Evolutionary conservation across 2,888 invertebrate species (phyloP).

Genomic region (Polyploca ridens): DNA sequence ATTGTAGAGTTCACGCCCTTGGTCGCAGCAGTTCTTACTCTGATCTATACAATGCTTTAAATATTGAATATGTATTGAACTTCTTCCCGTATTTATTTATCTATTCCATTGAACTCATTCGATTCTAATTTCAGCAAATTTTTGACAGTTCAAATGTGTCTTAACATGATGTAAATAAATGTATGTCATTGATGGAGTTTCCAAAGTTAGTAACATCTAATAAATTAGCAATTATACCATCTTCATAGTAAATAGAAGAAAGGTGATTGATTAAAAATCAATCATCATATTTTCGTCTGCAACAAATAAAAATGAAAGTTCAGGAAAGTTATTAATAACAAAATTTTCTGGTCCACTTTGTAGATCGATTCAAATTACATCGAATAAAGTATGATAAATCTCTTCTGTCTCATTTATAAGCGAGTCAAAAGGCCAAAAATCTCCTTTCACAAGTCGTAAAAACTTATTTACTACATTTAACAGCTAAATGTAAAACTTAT

Average conservation of each 20-base stretch:
- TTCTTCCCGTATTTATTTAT: too few species aligned
- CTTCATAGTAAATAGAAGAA: neutral
- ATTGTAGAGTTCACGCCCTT: too few species aligned
- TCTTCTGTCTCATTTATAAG: neutral
- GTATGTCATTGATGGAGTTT: too few species aligned
- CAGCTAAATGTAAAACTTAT: neutral
- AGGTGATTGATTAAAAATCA: neutral
- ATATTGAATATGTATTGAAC: too few species aligned
- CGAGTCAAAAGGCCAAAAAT: neutral
- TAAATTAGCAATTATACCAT: neutral
- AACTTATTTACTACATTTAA: conserved; percentile 5
- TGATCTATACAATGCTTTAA: too few species aligned
- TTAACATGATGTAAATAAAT: too few species aligned
- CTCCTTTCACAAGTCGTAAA: conserved; percentile 4
- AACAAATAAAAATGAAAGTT: conserved; percentile 1
- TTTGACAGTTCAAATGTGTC: too few species aligned
- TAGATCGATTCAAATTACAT: neutral
- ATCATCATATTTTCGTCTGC: neutral
- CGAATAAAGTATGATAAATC: neutral
- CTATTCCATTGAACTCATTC: too few species aligned
- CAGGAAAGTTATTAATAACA: conserved; percentile 5
- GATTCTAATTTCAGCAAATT: too few species aligned
- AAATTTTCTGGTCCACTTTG: conserved; percentile 8
- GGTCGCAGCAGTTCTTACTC: too few species aligned
- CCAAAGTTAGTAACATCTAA: too few species aligned